phyloP scores from a whole-genome alignment of 2,113 vertebrate species.

The Callionymus lyra region DNA sequence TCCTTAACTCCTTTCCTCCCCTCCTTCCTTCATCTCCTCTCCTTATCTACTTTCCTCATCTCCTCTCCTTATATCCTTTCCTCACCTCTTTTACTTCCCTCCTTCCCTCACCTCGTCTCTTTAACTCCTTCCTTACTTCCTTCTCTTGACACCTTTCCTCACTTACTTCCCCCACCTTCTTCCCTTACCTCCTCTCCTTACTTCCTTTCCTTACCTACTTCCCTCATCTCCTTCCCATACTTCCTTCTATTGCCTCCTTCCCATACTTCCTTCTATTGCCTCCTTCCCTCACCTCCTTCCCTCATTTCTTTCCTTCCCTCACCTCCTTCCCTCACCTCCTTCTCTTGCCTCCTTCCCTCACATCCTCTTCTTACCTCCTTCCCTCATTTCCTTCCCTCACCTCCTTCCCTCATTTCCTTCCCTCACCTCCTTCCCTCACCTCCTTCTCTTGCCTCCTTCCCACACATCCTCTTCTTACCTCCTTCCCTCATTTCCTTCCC shows the following conservation, averaged over 20 bases:
- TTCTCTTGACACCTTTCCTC: neutral
- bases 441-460: no score
- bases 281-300: no score
- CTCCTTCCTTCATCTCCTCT: no score
- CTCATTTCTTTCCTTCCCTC: no score
- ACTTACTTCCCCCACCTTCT: no score
- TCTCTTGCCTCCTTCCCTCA: slow-evolving; percentile 16
- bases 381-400: no score
- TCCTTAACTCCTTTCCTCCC: no score
- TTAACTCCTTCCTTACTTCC: slow-evolving; percentile 2
- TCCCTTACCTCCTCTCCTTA: neutral
- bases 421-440: no score
- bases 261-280: slow-evolving; percentile 34
- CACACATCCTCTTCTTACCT: no score
- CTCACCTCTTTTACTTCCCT: neutral
- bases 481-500: no score
- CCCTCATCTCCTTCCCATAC: slow-evolving; percentile 1
- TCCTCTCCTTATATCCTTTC: slow-evolving; percentile 1
- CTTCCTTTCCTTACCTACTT: slow-evolving; percentile 13
- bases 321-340: neutral
- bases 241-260: slow-evolving; percentile 14
- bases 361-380: slow-evolving; percentile 5
- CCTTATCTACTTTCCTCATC: slow-evolving; percentile 8
- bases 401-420: no score
- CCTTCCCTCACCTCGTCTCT: neutral